Evolutionary conservation across 2,797 vertebrate species (phyloP).

Genomic region (Hyperoplus immaculatus): DNA sequence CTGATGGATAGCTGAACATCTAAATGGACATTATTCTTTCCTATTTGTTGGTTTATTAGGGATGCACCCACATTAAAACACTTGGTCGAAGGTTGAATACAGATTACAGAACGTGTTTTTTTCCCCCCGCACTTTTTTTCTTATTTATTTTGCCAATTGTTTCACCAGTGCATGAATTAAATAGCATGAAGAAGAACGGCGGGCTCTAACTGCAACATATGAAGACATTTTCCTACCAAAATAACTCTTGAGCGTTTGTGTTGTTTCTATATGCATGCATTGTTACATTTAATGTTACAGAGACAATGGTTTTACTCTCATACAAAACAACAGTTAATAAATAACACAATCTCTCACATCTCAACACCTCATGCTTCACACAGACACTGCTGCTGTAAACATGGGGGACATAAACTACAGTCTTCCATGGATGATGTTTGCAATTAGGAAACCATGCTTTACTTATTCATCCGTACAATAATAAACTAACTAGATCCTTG

Average conservation of each 20-base stretch:
- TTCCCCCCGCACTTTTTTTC: too few species aligned
- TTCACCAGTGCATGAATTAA: too few species aligned
- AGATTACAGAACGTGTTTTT: too few species aligned
- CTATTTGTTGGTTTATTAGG: too few species aligned
- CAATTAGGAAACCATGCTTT: not conserved
- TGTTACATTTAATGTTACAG: not conserved
- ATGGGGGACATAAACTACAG: not conserved
- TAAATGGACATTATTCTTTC: not conserved
- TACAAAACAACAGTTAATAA: not conserved
- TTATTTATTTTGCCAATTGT: too few species aligned
- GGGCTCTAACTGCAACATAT: too few species aligned
- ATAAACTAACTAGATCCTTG: not conserved
- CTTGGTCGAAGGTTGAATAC: too few species aligned
- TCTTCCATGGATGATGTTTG: not conserved
- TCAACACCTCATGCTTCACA: not conserved
- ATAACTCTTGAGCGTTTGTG: not conserved
- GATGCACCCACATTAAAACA: too few species aligned
- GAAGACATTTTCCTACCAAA: not conserved
- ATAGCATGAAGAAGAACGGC: too few species aligned
- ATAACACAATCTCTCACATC: not conserved
- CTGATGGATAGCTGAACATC: not conserved
- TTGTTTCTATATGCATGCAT: not conserved
- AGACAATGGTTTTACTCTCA: not conserved
- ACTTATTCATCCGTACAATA: not conserved
- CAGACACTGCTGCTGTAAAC: not conserved